Evolutionary conservation across 2,888 invertebrate genomes (phyloP).

Genomic region (Drosophila nigricruria): DNA sequence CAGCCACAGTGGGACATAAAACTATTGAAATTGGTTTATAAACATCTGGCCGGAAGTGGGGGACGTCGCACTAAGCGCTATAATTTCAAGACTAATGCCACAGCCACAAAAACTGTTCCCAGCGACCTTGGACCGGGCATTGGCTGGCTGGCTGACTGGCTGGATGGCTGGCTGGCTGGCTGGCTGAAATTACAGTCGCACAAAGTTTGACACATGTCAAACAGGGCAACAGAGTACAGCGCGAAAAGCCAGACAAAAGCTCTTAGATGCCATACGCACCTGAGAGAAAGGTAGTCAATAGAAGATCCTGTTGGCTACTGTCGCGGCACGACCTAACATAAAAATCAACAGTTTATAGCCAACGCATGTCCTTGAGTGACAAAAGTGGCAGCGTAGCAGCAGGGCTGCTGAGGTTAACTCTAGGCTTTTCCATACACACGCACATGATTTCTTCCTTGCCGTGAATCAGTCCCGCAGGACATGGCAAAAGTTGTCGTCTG

Average conservation of each 20-base stretch:
- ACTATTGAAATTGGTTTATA: slow-evolving; percentile 66
- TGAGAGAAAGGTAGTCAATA: background rate
- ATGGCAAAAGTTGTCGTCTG: slow-evolving; percentile 58
- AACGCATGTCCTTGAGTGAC: slow-evolving; percentile 73
- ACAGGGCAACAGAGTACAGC: slow-evolving; percentile 16
- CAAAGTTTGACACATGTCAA: slow-evolving; percentile 67
- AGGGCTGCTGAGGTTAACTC: slow-evolving; percentile 1
- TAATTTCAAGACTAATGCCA: slow-evolving; percentile 67
- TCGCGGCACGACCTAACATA: slow-evolving; percentile 67
- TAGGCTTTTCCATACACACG: background rate
- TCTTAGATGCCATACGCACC: slow-evolving; percentile 29
- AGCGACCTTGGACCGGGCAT: slow-evolving; percentile 40
- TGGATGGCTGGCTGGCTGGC: slow-evolving; percentile 1
- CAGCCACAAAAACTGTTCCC: slow-evolving; percentile 46
- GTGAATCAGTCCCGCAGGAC: slow-evolving; percentile 32
- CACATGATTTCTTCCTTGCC: background rate
- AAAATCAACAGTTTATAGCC: slow-evolving; percentile 81
- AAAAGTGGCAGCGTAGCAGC: slow-evolving; percentile 17
- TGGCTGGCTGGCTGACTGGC: slow-evolving; percentile 8
- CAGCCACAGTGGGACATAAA: slow-evolving; percentile 36
- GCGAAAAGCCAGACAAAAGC: slow-evolving; percentile 37
- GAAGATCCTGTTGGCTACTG: slow-evolving; percentile 33
- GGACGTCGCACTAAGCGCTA: slow-evolving; percentile 34
- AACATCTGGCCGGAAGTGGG: slow-evolving; percentile 25
- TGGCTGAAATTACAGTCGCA: slow-evolving; percentile 43